Evolutionary conservation across 1,140 invertebrate genomes (phyloP).

Genomic region (Polypedilum pembai): DNA sequence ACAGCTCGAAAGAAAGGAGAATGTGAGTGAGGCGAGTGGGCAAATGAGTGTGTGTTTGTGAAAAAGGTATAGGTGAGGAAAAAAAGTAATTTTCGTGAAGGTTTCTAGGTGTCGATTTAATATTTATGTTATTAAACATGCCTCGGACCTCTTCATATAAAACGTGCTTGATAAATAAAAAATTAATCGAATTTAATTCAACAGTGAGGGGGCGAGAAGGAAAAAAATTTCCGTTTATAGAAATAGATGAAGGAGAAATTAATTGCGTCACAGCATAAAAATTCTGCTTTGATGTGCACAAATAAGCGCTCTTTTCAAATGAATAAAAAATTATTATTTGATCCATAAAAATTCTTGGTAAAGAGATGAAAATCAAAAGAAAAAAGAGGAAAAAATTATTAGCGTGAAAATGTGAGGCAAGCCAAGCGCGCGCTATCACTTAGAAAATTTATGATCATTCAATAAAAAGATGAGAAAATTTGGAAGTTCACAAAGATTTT

Average conservation of each 20-base stretch:
- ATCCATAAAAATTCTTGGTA: constrained; percentile 23
- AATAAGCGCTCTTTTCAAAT: background rate
- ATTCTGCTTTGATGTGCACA: constrained; percentile 26
- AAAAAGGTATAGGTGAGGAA: background rate
- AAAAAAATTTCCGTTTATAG: too few relatives aligned
- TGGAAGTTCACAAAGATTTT: background rate
- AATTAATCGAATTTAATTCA: background rate
- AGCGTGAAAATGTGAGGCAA: background rate
- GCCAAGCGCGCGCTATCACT: constrained; percentile 22
- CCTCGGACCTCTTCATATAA: background rate
- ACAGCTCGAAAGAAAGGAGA: background rate
- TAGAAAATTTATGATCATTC: constrained; percentile 24
- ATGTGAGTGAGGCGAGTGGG: background rate
- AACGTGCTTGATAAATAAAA: constrained; percentile 20
- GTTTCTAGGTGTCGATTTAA: constrained; percentile 27
- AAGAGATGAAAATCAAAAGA: constrained; percentile 15
- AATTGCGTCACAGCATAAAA: constrained; percentile 6
- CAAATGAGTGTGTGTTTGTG: too few relatives aligned
- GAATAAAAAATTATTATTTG: background rate
- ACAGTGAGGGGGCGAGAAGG: background rate
- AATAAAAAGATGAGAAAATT: background rate
- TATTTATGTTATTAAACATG: constrained; percentile 27
- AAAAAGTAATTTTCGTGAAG: background rate
- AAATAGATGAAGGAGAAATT: background rate
- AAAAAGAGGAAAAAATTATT: background rate